Conservation (phyloP, 2,797 vertebrate species). For the Gallinago nigripennis region DNA sequence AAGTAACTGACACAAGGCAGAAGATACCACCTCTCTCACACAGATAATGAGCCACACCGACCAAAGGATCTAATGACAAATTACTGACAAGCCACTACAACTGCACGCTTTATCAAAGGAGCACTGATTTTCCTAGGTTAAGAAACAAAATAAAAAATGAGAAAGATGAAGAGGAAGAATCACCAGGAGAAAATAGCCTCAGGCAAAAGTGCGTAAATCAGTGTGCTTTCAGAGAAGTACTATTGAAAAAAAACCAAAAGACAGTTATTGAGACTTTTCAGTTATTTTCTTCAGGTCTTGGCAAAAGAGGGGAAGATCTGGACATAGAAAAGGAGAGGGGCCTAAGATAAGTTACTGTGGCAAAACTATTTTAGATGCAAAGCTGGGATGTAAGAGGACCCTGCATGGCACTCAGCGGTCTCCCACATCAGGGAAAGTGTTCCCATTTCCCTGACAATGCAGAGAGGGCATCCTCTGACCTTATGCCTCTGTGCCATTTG, state of each 20-base stretch:
- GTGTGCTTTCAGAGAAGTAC: not conserved
- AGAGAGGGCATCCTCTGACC: not conserved
- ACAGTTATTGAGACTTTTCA: not conserved
- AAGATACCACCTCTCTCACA: not conserved
- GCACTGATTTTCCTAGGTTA: not conserved
- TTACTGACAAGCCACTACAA: not conserved
- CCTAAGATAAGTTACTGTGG: not conserved
- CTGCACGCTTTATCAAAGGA: not conserved
- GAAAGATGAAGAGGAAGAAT: not conserved
- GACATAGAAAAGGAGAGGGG: not conserved
- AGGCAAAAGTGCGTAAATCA: not conserved
- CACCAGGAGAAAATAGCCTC: not conserved
- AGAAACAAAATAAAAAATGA: not conserved
- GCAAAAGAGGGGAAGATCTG: not conserved
- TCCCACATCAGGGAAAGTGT: not conserved
- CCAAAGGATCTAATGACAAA: not conserved
- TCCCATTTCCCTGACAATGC: not conserved
- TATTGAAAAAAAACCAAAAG: not conserved
- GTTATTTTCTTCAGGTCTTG: not conserved
- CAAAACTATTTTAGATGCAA: not conserved
- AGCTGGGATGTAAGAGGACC: not conserved
- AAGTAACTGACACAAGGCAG: not conserved
- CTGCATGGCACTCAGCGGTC: fast-evolving
- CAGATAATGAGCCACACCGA: not conserved
- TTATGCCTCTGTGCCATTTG: not conserved